Conservation (phyloP, 2,888 invertebrate genomes). For the Isoperla grammatica region DNA sequence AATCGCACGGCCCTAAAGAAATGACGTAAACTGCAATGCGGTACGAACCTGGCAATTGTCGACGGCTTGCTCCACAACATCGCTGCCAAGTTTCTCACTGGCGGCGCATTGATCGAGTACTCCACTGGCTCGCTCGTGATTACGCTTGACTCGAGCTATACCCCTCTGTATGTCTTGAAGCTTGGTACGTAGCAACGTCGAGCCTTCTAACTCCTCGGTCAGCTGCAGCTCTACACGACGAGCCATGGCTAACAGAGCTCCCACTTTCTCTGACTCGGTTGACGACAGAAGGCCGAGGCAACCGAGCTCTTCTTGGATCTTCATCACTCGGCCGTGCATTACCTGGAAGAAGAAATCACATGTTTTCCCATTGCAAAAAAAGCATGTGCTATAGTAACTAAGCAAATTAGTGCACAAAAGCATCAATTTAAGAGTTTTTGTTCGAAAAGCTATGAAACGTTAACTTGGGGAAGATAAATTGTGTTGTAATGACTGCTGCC, state of each 20-base stretch:
- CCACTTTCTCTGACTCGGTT: constrained; percentile 70
- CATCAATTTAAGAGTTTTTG: too few species aligned
- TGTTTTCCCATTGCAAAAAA: too few species aligned
- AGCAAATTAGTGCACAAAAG: too few species aligned
- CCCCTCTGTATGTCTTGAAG: constrained; percentile 67
- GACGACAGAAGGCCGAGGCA: constrained; percentile 62
- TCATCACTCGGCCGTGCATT: constrained; percentile 64
- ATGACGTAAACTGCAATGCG: too few species aligned
- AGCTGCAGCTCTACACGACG: constrained; percentile 66
- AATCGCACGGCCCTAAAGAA: too few species aligned
- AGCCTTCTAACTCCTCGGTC: constrained; percentile 71
- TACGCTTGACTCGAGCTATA: constrained; percentile 59
- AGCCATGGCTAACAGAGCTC: constrained; percentile 62
- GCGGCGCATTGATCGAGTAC: constrained; percentile 65
- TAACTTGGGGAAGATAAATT: too few species aligned
- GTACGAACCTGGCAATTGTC: constrained; percentile 58
- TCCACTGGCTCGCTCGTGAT: constrained; percentile 54
- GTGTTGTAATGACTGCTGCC: too few species aligned
- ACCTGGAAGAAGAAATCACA: too few species aligned
- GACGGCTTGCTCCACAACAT: constrained; percentile 70
- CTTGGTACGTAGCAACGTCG: constrained; percentile 63
- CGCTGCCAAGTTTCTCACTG: constrained; percentile 66
- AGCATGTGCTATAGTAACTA: too few species aligned
- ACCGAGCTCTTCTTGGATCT: constrained; percentile 74
- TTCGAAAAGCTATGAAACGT: too few species aligned